Evolutionary conservation across 2,797 vertebrate species (phyloP).

Genomic region (Chromis chromis): DNA sequence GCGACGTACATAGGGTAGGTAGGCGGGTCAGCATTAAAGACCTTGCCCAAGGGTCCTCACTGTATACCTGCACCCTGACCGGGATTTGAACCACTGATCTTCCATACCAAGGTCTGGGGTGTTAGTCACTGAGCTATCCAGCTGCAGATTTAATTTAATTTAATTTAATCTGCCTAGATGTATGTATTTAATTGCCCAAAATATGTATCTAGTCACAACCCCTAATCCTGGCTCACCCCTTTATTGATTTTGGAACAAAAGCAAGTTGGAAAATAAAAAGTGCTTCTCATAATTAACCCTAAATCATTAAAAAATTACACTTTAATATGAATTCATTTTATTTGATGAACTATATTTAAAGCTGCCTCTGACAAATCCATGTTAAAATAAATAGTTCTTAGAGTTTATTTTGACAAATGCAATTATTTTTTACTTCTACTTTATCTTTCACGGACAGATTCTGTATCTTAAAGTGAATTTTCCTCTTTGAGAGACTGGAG

Average conservation of each 20-base stretch:
- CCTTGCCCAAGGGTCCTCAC: too few species aligned
- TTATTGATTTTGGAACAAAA: not conserved
- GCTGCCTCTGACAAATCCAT: too few species aligned
- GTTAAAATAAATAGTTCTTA: not conserved
- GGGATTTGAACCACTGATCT: too few species aligned
- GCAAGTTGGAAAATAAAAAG: not conserved
- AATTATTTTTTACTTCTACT: not conserved
- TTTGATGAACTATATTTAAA: too few species aligned
- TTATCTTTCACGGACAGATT: not conserved
- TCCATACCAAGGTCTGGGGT: too few species aligned
- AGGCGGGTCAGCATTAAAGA: too few species aligned
- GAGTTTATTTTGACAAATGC: not conserved
- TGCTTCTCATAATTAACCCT: not conserved
- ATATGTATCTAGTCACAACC: not conserved
- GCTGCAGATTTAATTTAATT: too few species aligned
- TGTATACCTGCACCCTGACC: too few species aligned
- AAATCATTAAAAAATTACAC: not conserved
- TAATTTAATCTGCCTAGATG: too few species aligned
- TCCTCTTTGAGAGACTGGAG: not conserved
- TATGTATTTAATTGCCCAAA: conserved; percentile 4
- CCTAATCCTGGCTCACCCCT: not conserved
- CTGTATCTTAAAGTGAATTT: conserved; percentile 1
- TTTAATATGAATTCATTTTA: not conserved
- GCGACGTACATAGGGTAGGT: too few species aligned
- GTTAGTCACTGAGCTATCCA: too few species aligned